Percentiles rank a stretch among this genome's conserved stretches.
phyloP scores from a whole-genome alignment of 1,140 invertebrate genomes.

The Euborellia annulipes region DNA sequence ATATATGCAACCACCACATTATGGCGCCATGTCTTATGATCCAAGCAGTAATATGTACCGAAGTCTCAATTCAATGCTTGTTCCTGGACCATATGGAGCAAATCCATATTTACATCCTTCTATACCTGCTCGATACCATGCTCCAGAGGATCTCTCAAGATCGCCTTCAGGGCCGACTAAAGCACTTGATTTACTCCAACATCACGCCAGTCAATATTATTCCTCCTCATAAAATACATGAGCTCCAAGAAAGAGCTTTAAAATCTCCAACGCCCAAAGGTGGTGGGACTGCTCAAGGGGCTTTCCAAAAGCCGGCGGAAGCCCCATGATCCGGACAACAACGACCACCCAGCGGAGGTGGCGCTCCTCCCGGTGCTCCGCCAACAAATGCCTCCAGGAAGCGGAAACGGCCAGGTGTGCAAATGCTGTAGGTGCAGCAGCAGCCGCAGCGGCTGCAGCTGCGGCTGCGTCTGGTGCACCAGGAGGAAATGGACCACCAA shows the following conservation, averaged over 20 bases:
- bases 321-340: background rate
- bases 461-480: conserved; percentile 17
- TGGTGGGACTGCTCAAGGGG: conserved; percentile 28
- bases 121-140: conserved; percentile 42
- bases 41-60: conserved; percentile 59
- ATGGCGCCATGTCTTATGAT: conserved; percentile 58
- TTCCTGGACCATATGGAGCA: conserved; percentile 47
- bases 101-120: conserved; percentile 29
- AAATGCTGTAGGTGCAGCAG: conserved; percentile 22
- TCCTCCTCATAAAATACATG: conserved; percentile 81
- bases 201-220: conserved; percentile 63
- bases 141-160: conserved; percentile 62
- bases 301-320: conserved; percentile 27
- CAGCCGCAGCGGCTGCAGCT: conserved; percentile 16
- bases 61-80: conserved; percentile 48
- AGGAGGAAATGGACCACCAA: conserved; percentile 22
- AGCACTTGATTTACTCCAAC: conserved; percentile 66
- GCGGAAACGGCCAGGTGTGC: conserved; percentile 21
- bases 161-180: conserved; percentile 33
- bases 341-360: conserved; percentile 22
- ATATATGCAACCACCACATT: conserved; percentile 60
- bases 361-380: conserved; percentile 23
- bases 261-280: conserved; percentile 59
- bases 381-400: conserved; percentile 13
- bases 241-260: conserved; percentile 70